Evolutionary conservation across 2,888 invertebrate genomes (phyloP).

Genomic region (Pristionchus maxplancki): DNA sequence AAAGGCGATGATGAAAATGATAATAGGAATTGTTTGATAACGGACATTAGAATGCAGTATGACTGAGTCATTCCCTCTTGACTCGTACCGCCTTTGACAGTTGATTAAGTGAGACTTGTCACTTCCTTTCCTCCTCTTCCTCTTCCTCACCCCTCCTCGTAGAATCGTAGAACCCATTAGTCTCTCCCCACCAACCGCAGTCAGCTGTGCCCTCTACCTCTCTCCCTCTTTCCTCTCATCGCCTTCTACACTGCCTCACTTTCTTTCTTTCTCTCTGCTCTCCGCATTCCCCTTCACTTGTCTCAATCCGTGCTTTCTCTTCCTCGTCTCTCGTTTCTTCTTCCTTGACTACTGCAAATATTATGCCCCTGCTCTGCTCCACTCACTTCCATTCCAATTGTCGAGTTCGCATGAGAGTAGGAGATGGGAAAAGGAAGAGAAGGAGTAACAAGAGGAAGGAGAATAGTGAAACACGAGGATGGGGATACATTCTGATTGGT

Average conservation of each 20-base stretch:
- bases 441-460: not conserved
- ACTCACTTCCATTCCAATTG: conserved; percentile 37
- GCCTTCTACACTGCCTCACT: not conserved
- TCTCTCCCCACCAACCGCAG: conserved; percentile 8
- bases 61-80: not conserved
- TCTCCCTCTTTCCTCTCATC: not conserved
- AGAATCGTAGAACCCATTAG: conserved; percentile 19
- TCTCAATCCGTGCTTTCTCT: conserved; percentile 33
- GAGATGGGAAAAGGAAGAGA: not conserved
- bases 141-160: not conserved
- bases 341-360: conserved; percentile 31
- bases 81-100: conserved; percentile 1
- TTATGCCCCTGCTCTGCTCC: conserved; percentile 30
- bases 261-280: not conserved
- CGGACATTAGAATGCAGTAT: not conserved
- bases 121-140: not conserved
- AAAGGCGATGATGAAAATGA: not conserved
- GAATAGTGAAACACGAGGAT: not conserved
- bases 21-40: not conserved
- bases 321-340: not conserved
- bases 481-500: not conserved
- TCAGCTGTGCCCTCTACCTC: conserved; percentile 38
- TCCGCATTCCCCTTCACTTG: not conserved
- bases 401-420: conserved; percentile 18
- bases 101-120: conserved; percentile 13